Conservation (phyloP, 2,797 vertebrate genomes). For the Syndactyla subalaris region DNA sequence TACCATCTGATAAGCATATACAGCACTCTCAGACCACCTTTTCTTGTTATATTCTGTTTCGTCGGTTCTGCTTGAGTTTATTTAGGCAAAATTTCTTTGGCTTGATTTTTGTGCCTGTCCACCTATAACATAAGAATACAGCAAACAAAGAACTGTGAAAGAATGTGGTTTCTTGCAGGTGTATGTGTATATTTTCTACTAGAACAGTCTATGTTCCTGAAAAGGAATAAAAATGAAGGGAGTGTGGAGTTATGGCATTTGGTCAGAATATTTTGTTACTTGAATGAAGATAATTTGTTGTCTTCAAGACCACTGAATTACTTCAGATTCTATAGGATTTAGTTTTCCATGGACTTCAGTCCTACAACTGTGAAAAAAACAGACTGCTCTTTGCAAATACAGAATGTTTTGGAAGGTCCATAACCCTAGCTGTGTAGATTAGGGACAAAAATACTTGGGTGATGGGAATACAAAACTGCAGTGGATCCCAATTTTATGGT, state of each 20-base stretch:
- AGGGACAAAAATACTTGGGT: neutral
- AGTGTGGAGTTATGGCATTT: neutral
- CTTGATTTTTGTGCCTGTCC: neutral
- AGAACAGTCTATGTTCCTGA: neutral
- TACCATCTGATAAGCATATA: neutral
- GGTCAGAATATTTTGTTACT: neutral
- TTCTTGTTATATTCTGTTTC: neutral
- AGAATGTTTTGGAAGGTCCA: neutral
- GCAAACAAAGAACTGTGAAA: neutral
- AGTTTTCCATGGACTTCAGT: neutral
- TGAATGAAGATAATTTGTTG: neutral
- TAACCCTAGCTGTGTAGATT: neutral
- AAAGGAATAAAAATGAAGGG: neutral
- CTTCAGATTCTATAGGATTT: neutral
- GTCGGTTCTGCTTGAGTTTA: neutral
- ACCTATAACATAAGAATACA: neutral
- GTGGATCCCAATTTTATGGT: neutral
- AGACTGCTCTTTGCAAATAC: neutral
- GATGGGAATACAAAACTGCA: neutral
- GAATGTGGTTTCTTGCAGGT: neutral
- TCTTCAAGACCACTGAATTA: neutral
- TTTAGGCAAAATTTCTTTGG: slow-evolving; percentile 6
- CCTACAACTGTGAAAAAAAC: neutral
- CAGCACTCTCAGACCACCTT: neutral
- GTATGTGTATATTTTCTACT: neutral